Conservation (phyloP, 2,888 invertebrate species). For the Lagria hirta region DNA sequence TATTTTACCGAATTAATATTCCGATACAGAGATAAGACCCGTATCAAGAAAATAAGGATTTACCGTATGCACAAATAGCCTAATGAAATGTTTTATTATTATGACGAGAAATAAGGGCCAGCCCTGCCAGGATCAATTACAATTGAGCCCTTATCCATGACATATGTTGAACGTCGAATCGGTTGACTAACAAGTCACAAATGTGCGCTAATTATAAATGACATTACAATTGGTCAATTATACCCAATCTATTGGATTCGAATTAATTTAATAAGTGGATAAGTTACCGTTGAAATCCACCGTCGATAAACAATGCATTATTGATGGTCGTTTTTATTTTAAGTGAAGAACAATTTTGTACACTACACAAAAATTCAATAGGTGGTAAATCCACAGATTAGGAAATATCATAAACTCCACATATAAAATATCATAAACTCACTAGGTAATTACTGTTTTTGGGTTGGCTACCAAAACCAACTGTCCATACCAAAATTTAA, state of each 20-base stretch:
- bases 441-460: too few relatives aligned
- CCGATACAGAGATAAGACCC: conserved; percentile 35
- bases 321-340: conserved; percentile 10
- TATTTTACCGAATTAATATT: conserved; percentile 12
- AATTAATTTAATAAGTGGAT: conserved; percentile 28
- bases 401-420: too few relatives aligned
- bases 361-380: too few relatives aligned
- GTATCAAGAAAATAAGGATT: conserved; percentile 22
- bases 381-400: too few relatives aligned
- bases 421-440: too few relatives aligned
- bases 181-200: conserved; percentile 29
- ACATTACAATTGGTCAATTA: conserved; percentile 38
- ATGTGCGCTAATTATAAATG: conserved; percentile 35
- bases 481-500: too few relatives aligned
- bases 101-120: conserved; percentile 28
- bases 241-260: conserved; percentile 31
- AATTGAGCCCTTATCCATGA: conserved; percentile 32
- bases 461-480: too few relatives aligned
- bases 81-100: conserved; percentile 26
- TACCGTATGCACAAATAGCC: conserved; percentile 22
- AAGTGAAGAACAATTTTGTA: too few relatives aligned
- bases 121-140: conserved; percentile 32
- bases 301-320: too few relatives aligned
- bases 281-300: conserved; percentile 9
- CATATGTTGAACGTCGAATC: conserved; percentile 31